Conservation (phyloP, 2,113 vertebrate genomes). For the Gallinago paraguaiae region DNA sequence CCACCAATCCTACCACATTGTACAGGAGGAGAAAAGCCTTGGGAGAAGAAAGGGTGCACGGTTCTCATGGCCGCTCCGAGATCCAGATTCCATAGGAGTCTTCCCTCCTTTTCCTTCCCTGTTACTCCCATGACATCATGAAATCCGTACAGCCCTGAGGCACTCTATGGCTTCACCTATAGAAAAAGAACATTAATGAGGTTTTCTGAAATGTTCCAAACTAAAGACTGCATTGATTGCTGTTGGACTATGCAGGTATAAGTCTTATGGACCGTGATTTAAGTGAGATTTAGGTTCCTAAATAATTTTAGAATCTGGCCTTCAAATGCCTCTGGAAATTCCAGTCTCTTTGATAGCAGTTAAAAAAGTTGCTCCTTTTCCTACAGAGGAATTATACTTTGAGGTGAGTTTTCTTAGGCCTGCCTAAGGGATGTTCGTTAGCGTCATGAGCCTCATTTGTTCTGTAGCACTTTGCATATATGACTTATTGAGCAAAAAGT, state of each 20-base stretch:
- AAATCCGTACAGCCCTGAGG: background rate
- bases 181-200: background rate
- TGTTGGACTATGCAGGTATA: background rate
- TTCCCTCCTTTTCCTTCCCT: background rate
- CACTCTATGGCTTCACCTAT: background rate
- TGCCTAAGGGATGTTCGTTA: background rate
- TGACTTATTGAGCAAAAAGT: background rate
- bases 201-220: background rate
- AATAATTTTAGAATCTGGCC: background rate
- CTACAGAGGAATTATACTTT: background rate
- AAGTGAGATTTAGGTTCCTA: background rate
- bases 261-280: background rate
- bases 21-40: background rate
- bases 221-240: background rate
- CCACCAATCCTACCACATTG: background rate
- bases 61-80: background rate
- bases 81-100: background rate
- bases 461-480: background rate
- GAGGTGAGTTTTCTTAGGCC: background rate
- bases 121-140: background rate
- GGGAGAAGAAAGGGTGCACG: accelerated
- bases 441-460: background rate
- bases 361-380: background rate
- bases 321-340: background rate
- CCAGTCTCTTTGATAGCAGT: background rate